Evolutionary conservation across 30 jellyfish, hydroid and myxozoan species (phyloP).

Genomic region (Cassiopea andromeda): DNA sequence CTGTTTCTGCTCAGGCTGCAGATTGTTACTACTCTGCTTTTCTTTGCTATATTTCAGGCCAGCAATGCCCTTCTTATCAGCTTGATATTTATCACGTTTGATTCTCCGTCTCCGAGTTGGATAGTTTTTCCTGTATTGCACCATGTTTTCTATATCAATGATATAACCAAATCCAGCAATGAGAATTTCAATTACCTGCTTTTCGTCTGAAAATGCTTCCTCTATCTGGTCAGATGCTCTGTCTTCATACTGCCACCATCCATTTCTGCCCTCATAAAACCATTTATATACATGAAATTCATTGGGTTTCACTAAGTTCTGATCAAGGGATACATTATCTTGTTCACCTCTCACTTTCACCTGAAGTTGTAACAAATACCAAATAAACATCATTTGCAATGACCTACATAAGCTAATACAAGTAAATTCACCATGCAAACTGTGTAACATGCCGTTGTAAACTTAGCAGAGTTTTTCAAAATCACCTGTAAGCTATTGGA

Average conservation of each 20-base stretch:
- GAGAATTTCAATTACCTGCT: slow-evolving; percentile 74
- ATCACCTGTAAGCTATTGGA: no score
- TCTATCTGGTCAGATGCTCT: slow-evolving; percentile 87
- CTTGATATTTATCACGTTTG: slow-evolving; percentile 78
- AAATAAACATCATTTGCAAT: no score
- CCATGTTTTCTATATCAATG: slow-evolving; percentile 88
- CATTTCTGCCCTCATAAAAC: slow-evolving; percentile 99
- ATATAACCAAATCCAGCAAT: slow-evolving; percentile 90
- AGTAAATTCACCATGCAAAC: no score
- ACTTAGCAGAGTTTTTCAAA: no score
- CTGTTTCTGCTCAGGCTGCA: background rate
- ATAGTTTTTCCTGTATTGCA: slow-evolving; percentile 80
- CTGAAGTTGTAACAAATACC: background rate
- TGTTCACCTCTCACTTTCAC: background rate
- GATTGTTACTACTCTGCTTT: background rate
- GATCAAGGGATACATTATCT: background rate
- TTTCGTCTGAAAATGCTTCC: slow-evolving; percentile 66
- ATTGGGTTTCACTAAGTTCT: background rate
- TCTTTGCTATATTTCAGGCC: slow-evolving; percentile 67
- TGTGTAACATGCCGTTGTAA: no score
- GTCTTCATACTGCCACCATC: slow-evolving; percentile 99
- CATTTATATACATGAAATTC: slow-evolving; percentile 16
- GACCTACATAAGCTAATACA: no score
- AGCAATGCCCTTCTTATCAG: slow-evolving; percentile 90
- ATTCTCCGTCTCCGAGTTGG: slow-evolving; percentile 83